A percentile compares a stretch with the other conserved stretches of the same genome.
Conservation (phyloP, 2,113 vertebrate genomes). For the Anoura caudifer region DNA sequence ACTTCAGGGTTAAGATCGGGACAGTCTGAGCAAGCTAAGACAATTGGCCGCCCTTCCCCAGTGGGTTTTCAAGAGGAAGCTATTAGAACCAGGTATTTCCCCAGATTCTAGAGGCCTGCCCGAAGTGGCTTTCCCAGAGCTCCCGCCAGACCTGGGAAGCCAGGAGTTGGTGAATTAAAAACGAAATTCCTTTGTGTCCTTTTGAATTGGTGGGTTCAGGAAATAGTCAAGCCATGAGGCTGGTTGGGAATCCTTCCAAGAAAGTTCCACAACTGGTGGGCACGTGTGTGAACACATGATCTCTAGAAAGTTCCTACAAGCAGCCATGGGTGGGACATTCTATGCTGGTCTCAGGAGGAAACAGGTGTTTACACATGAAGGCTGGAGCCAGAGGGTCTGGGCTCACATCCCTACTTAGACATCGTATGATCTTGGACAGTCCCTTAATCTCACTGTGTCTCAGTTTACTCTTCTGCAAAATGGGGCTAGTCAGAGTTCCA, state of each 20-base stretch:
- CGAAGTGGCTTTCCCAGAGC: neutral
- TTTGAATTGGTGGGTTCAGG: neutral
- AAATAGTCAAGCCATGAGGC: neutral
- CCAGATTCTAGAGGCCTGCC: neutral
- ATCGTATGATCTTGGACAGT: neutral
- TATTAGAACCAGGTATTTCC: neutral
- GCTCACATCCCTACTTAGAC: neutral
- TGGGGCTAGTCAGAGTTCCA: neutral
- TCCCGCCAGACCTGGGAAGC: neutral
- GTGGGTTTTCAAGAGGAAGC: neutral
- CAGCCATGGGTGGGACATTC: neutral
- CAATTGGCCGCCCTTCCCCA: neutral
- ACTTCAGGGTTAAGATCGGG: neutral
- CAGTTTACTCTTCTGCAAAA: neutral
- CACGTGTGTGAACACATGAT: neutral
- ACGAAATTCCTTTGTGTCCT: neutral
- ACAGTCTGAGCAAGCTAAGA: neutral
- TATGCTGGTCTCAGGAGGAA: neutral
- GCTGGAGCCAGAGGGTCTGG: no score
- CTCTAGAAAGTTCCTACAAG: neutral
- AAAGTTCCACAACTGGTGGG: neutral
- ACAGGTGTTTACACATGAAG: fast-evolving
- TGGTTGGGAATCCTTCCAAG: neutral
- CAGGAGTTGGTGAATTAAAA: neutral
- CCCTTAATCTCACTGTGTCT: no score